Evolutionary conservation across 2,888 invertebrate genomes (phyloP).

Genomic region (Cyclophora albipunctata): DNA sequence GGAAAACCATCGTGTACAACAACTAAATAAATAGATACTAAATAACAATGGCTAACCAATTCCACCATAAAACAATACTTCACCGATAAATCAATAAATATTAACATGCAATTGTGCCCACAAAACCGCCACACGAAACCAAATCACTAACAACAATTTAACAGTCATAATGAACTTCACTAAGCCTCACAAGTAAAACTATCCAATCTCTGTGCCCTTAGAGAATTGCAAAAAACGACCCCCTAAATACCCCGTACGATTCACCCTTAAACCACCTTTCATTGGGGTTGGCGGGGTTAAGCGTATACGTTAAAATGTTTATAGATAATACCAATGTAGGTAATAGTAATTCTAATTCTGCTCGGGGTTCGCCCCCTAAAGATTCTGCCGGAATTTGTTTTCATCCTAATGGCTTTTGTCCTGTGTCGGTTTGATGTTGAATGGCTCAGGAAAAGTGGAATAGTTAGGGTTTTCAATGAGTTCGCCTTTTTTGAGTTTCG

Average conservation of each 20-base stretch:
- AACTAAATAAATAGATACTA: too few relatives aligned
- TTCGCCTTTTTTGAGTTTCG: slow-evolving; percentile 24
- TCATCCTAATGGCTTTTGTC: slow-evolving; percentile 59
- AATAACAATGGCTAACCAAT: too few relatives aligned
- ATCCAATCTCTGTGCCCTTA: slow-evolving; percentile 57
- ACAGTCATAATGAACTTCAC: slow-evolving; percentile 56
- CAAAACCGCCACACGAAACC: slow-evolving; percentile 23
- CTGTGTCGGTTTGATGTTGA: slow-evolving; percentile 43
- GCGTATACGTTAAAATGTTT: slow-evolving; percentile 71
- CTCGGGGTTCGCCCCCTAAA: slow-evolving; percentile 40
- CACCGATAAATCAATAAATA: too few relatives aligned
- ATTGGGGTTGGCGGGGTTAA: slow-evolving; percentile 69
- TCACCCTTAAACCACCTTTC: slow-evolving; percentile 23
- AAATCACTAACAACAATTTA: slow-evolving; percentile 53
- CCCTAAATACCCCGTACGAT: slow-evolving; percentile 28
- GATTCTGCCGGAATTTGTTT: slow-evolving; percentile 56
- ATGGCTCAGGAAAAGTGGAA: slow-evolving; percentile 36
- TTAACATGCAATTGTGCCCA: slow-evolving; percentile 3
- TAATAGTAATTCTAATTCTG: slow-evolving; percentile 62
- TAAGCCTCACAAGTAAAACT: slow-evolving; percentile 37
- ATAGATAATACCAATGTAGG: slow-evolving; percentile 66
- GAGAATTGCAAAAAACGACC: slow-evolving; percentile 54
- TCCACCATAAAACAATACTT: too few relatives aligned
- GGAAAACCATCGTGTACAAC: too few relatives aligned
- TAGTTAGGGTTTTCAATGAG: slow-evolving; percentile 16